Conservation (phyloP, 2,797 vertebrate species). For the Loriculus beryllinus region DNA sequence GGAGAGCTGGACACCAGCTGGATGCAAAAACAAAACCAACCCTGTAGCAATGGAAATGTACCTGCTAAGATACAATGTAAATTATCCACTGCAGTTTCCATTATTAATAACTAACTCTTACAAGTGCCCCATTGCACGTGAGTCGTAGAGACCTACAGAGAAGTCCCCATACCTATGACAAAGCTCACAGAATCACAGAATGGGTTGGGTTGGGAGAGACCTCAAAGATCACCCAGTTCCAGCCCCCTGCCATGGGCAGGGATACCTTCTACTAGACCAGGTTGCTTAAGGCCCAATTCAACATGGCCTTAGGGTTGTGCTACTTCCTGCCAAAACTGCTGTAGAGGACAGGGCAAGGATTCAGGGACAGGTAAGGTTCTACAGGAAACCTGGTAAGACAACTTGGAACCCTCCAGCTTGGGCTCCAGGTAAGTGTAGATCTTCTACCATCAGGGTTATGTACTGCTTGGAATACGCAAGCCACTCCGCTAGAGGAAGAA, state of each 20-base stretch:
- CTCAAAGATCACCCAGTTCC: background rate
- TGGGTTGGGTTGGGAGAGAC: background rate
- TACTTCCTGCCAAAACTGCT: background rate
- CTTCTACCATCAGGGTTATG: background rate
- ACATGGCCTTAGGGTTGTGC: background rate
- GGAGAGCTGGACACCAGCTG: background rate
- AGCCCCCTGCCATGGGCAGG: background rate
- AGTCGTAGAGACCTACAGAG: background rate
- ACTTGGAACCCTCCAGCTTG: background rate
- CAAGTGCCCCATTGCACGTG: accelerated
- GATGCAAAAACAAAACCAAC: background rate
- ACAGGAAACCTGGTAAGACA: background rate
- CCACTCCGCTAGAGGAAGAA: background rate
- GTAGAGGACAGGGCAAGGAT: background rate
- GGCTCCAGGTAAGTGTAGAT: background rate
- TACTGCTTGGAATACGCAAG: background rate
- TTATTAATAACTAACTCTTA: background rate
- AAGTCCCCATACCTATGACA: background rate
- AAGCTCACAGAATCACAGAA: background rate
- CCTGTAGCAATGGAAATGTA: background rate
- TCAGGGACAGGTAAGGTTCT: background rate
- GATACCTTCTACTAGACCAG: background rate
- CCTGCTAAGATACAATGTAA: background rate
- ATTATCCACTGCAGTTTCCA: background rate
- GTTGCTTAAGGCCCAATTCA: background rate